A percentile compares a stretch with the other conserved stretches of the same genome.
Evolutionary conservation across 2,888 invertebrate species (phyloP).

Genomic region (Apeira syringaria): DNA sequence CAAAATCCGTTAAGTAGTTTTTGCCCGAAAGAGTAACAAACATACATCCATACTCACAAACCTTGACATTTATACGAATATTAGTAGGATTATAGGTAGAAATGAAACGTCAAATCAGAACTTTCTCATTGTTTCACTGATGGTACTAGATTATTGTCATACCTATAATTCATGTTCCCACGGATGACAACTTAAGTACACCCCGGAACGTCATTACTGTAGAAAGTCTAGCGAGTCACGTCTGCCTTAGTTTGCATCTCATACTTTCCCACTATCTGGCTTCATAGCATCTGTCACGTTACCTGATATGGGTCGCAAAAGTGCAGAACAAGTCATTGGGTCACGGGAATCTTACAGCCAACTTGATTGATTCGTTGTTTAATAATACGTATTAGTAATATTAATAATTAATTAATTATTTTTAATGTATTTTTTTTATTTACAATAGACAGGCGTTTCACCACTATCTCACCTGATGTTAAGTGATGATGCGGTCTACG

Average conservation of each 20-base stretch:
- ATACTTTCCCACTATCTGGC: conserved; percentile 66
- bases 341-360: conserved; percentile 53
- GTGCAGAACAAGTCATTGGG: conserved; percentile 67
- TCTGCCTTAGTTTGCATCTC: conserved; percentile 75
- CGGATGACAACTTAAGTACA: conserved; percentile 73
- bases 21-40: too few relatives aligned
- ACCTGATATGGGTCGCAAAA: conserved; percentile 58
- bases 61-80: too few relatives aligned
- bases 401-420: too few relatives aligned
- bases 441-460: too few relatives aligned
- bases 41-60: too few relatives aligned
- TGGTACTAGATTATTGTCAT: conserved; percentile 54
- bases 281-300: conserved; percentile 68
- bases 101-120: conserved; percentile 32
- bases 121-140: conserved; percentile 58
- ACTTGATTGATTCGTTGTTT: conserved; percentile 35
- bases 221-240: conserved; percentile 78
- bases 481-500: too few relatives aligned
- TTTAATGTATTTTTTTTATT: too few relatives aligned
- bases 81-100: too few relatives aligned
- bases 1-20: too few relatives aligned
- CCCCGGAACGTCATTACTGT: conserved; percentile 60
- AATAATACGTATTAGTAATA: too few relatives aligned
- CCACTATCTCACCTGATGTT: too few relatives aligned
- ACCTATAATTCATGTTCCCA: conserved; percentile 73